Base-by-base conservation (phyloP, 2,113 vertebrate species). In the Trinectes maculatus region DNA sequence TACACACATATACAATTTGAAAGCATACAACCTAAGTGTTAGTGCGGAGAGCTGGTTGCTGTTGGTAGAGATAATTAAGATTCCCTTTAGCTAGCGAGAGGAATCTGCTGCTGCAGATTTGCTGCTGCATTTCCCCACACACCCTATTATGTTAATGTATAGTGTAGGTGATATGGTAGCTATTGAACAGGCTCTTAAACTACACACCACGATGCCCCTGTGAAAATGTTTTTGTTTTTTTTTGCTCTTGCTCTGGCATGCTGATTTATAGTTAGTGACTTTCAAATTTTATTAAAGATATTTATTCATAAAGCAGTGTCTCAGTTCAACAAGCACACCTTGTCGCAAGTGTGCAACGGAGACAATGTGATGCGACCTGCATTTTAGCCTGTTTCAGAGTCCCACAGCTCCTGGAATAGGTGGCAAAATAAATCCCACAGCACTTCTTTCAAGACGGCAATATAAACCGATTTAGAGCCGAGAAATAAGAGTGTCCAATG, bases 391-490 rank as follows among this genome's bases (percentile, higher is more conserved):
- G 18, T 73, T 81, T 67, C 46, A 56, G 6, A 71, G 52, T 47
- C 61, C 47, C 64, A 31, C 60, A 66, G 58, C 53, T 54, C 69
- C 31, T 58, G 42, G 55, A 43, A 70, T 60, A 60, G 49, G 73
- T 75, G 74, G 77, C 74, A 84, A 86, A 81, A 79, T 69, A 74
- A 84, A 83, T 88, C 47, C 62, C 63, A 58, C 31, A 19, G 42
- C 60, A 44, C 29, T 57, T 65, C 60, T 79, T 74, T 60, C 47
- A 66, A 72, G 48, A 80, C 73, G 74, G 40, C 40, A 60, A 53
- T 73, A 83, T 75, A 77, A 84, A 67, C 68, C 77, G 63, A 73
- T 84, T 85, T 83, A 44, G 28, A 79, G 47, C 36, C 16, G 47
- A 73, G 70, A 60, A 62, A 74, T 43, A 77, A 29, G 46, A 85